phyloP scores from a whole-genome alignment of 2,888 invertebrate genomes.

The Cataglyphis cursor region DNA sequence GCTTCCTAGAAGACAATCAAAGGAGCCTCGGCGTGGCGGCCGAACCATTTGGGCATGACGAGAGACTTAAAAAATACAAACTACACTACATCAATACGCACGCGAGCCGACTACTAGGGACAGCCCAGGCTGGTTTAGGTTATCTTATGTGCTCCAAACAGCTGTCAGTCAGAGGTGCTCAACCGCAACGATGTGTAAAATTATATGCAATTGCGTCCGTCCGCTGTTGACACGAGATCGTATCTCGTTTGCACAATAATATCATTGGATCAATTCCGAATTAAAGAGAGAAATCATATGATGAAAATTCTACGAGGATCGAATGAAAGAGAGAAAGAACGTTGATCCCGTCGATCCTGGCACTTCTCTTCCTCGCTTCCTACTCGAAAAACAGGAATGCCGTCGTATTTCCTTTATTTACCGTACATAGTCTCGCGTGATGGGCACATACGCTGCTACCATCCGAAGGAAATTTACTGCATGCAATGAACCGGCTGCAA shows the following conservation, averaged over 20 bases:
- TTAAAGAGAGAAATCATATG: not conserved
- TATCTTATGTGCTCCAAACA: slow-evolving; percentile 84
- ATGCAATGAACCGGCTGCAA: slow-evolving; percentile 80
- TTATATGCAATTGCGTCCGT: not conserved
- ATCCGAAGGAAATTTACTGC: slow-evolving; percentile 83
- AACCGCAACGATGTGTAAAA: slow-evolving; percentile 69
- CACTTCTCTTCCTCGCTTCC: slow-evolving; percentile 69
- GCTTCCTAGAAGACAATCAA: slow-evolving; percentile 85
- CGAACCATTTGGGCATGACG: slow-evolving; percentile 83
- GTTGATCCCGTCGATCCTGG: not conserved
- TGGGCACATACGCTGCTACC: slow-evolving; percentile 76
- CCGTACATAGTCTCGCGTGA: slow-evolving; percentile 77
- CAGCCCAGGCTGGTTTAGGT: slow-evolving; percentile 79
- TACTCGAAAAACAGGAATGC: slow-evolving; percentile 72
- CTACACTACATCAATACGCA: slow-evolving; percentile 83
- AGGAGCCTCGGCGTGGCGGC: slow-evolving; percentile 73
- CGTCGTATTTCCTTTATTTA: slow-evolving; percentile 49
- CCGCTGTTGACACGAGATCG: not conserved
- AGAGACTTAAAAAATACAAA: slow-evolving; percentile 79
- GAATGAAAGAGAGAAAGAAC: not conserved
- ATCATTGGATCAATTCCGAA: slow-evolving; percentile 27
- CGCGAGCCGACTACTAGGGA: slow-evolving; percentile 76
- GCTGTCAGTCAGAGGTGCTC: slow-evolving; percentile 86
- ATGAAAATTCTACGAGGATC: not conserved
- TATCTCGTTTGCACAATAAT: not conserved